phyloP scores from a whole-genome alignment of 2,113 vertebrate genomes.

The Salminus brasiliensis region DNA sequence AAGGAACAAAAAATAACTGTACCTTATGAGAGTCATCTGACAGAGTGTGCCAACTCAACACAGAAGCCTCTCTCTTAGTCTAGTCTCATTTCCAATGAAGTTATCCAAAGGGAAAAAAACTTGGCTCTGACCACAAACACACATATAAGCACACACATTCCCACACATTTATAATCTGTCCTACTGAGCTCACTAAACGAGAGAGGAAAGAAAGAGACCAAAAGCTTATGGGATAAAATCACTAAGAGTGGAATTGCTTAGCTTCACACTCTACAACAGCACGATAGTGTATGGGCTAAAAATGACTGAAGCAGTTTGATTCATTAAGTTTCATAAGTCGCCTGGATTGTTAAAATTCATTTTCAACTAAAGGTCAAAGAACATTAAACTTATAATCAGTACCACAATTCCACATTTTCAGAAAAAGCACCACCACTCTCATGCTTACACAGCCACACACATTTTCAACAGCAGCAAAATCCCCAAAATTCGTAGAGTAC shows the following conservation, averaged over 20 bases:
- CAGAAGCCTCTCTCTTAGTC: constrained; percentile 17
- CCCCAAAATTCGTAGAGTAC: too few relatives aligned
- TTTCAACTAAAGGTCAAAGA: neutral
- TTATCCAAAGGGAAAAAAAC: constrained; percentile 8
- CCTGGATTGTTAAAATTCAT: neutral
- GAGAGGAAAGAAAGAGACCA: neutral
- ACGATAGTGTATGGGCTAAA: neutral
- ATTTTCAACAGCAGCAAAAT: too few relatives aligned
- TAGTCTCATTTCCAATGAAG: constrained; percentile 4
- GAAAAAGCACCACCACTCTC: neutral
- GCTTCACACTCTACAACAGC: neutral
- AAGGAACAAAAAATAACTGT: neutral
- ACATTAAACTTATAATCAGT: neutral
- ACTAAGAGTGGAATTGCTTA: neutral
- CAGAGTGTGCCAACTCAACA: neutral
- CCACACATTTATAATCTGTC: neutral
- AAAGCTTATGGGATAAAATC: neutral
- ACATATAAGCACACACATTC: neutral
- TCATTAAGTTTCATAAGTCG: neutral
- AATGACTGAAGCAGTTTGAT: neutral
- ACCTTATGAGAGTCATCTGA: constrained; percentile 45
- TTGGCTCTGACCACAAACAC: neutral
- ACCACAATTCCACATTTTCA: neutral
- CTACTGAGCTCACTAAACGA: neutral
- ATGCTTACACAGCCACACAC: too few relatives aligned